Conservation (phyloP, 2,113 vertebrate genomes). For the Lampris megalopsis region DNA sequence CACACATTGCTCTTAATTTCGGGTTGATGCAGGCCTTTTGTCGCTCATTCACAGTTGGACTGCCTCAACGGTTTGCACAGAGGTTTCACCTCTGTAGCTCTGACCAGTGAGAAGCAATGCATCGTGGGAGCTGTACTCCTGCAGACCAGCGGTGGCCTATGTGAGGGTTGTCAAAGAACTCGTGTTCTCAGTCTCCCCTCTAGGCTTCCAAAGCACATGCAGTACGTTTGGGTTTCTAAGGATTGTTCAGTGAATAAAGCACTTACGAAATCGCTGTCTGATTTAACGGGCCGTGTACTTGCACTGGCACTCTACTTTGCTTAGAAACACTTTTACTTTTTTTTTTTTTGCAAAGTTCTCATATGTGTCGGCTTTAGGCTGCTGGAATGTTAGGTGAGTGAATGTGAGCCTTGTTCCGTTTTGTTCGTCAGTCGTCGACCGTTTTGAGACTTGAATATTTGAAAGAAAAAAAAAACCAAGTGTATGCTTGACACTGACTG, state of each 20-base stretch:
- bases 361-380: not conserved
- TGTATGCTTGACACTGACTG: slow-evolving; percentile 31
- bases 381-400: slow-evolving; percentile 1
- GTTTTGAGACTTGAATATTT: not conserved
- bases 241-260: slow-evolving; percentile 17
- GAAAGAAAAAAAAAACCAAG: not conserved
- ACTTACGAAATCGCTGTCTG: not conserved
- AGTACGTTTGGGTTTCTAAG: slow-evolving; percentile 40
- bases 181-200: slow-evolving; percentile 4
- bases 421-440: slow-evolving; percentile 7
- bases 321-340: not conserved
- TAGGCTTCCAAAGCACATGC: slow-evolving; percentile 9
- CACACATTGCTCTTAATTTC: not conserved
- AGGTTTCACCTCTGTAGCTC: slow-evolving; percentile 32
- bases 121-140: slow-evolving; percentile 19
- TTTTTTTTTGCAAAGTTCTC: not conserved
- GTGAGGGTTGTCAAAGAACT: slow-evolving; percentile 31
- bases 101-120: slow-evolving; percentile 6
- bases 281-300: not conserved
- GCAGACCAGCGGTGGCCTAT: slow-evolving; percentile 10
- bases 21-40: not conserved
- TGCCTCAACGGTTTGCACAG: slow-evolving; percentile 31
- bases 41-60: not conserved
- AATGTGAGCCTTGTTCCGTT: slow-evolving; percentile 4
- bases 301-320: slow-evolving; percentile 10